Evolutionary conservation across 2,113 vertebrate species (phyloP).

Genomic region (Loxodonta africana): DNA sequence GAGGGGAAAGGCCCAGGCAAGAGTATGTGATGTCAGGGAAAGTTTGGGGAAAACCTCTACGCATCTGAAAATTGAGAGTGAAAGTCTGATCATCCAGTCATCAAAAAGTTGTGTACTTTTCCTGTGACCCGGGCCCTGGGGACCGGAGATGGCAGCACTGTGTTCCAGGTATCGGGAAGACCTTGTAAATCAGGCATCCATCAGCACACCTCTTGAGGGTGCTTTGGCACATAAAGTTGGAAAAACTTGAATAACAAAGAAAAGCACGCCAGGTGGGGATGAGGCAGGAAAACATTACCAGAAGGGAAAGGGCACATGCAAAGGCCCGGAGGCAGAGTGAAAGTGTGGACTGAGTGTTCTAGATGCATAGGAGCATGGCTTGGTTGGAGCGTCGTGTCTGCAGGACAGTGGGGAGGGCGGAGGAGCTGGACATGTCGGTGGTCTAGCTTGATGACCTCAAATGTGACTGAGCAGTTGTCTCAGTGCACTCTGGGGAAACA

Average conservation of each 20-base stretch:
- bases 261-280: not conserved
- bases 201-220: not conserved
- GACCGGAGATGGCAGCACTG: not conserved
- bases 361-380: not conserved
- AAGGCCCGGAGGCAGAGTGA: not conserved
- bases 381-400: not conserved
- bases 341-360: not conserved
- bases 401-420: accelerated
- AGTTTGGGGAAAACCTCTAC: constrained; percentile 61
- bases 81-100: constrained; percentile 54
- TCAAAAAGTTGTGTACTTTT: not conserved
- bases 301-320: accelerated
- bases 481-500: not conserved
- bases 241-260: not conserved
- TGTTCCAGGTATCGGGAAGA: not conserved
- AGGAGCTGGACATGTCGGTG: not conserved
- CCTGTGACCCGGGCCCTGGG: not conserved
- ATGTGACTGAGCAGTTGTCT: not conserved
- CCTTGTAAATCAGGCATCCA: accelerated
- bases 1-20: not conserved
- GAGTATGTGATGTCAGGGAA: not conserved
- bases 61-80: constrained; percentile 51
- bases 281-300: not conserved
- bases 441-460: not conserved
- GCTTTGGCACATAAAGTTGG: not conserved